phyloP scores from a whole-genome alignment of 1,140 invertebrate genomes.

The Phenacoccus solenopsis region DNA sequence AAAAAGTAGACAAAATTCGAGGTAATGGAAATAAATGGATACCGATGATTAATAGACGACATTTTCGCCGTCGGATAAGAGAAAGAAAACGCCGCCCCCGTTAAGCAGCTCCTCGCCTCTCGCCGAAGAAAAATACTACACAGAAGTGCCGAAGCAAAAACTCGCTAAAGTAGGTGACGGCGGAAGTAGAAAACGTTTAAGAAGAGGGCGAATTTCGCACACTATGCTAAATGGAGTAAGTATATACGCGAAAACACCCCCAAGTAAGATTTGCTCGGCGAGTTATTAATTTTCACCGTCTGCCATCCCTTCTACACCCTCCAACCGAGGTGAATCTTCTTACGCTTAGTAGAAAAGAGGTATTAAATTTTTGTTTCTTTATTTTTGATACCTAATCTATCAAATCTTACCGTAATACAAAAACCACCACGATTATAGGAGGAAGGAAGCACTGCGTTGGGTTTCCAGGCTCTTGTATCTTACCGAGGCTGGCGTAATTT shows the following conservation, averaged over 20 bases:
- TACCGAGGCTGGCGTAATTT: no score
- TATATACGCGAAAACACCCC: background rate
- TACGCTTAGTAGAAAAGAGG: background rate
- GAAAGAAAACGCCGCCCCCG: conserved; percentile 15
- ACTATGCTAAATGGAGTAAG: background rate
- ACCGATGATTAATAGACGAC: conserved; percentile 15
- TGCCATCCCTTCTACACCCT: no score
- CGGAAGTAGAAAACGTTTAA: conserved; percentile 6
- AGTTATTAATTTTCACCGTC: conserved; percentile 1
- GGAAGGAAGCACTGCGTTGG: no score
- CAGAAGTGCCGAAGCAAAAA: background rate
- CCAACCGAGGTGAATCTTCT: no score
- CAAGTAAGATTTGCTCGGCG: background rate
- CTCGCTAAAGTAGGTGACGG: background rate
- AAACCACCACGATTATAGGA: no score
- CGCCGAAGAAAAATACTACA: background rate
- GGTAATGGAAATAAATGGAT: conserved; percentile 15
- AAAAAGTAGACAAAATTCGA: conserved; percentile 6
- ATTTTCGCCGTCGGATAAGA: conserved; percentile 2
- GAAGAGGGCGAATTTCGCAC: background rate
- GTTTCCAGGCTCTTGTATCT: no score
- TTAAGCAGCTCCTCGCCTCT: no score
- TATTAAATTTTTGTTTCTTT: background rate
- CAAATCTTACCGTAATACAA: background rate
- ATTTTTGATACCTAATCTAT: background rate